phyloP scores from a whole-genome alignment of 2,113 vertebrate genomes.

The Chionis minor region DNA sequence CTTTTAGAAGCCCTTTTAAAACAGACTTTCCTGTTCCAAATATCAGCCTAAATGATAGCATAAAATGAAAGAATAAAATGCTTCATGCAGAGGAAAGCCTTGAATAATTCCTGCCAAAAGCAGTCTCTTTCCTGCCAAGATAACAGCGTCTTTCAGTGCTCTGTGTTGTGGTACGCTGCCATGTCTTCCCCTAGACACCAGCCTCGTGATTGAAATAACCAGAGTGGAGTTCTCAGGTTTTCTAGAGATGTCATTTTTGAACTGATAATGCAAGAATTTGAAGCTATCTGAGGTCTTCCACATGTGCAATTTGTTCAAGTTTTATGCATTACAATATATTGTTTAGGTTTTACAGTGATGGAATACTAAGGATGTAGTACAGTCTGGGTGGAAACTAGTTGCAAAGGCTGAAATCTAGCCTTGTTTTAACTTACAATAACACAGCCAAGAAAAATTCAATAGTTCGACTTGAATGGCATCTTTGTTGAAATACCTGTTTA shows the following conservation, averaged over 20 bases:
- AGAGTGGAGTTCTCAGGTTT: not conserved
- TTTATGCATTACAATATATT: not conserved
- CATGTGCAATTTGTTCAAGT: not conserved
- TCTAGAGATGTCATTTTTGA: not conserved
- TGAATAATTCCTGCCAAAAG: not conserved
- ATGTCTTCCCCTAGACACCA: not conserved
- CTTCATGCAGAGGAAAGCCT: not conserved
- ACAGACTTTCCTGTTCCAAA: not conserved
- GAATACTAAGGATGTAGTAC: not conserved
- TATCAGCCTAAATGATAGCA: not conserved
- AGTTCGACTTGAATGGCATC: not conserved
- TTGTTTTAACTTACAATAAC: not conserved
- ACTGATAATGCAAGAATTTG: not conserved
- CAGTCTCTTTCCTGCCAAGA: not conserved
- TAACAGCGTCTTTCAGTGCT: not conserved
- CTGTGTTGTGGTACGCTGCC: not conserved
- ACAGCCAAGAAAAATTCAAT: not conserved
- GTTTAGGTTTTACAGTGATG: not conserved
- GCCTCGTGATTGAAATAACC: not conserved
- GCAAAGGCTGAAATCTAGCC: not conserved
- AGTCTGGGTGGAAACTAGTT: not conserved
- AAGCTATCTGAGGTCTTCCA: not conserved
- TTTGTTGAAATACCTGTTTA: not conserved
- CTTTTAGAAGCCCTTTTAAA: not conserved
- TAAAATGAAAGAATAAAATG: not conserved